These are phyloP conservation scores for Camelus bactrianus DNA, from an alignment of 2,113 vertebrate genomes.

Conservation along the genomic window DNA sequence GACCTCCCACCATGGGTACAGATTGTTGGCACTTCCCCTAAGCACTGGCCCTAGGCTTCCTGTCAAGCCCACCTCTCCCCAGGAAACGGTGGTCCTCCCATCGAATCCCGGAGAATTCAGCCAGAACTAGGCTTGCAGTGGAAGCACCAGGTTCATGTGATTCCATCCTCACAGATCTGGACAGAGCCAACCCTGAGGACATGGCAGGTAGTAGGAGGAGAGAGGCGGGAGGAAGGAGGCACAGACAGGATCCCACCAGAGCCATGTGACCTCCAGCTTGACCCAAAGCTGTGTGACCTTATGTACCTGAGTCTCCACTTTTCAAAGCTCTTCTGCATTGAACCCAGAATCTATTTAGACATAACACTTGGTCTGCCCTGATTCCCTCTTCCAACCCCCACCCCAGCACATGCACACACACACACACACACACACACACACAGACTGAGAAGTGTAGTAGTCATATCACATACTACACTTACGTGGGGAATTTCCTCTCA, in stretches of 20 bases:
- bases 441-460: not conserved
- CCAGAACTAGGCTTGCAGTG: not conserved
- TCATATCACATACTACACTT: not conserved
- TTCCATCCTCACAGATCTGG: not conserved
- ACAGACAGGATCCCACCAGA: not conserved
- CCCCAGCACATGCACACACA: not conserved
- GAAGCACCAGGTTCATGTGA: not conserved
- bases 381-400: not conserved
- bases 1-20: fast-evolving
- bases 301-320: not conserved
- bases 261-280: not conserved
- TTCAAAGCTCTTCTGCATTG: not conserved
- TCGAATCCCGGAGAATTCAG: not conserved
- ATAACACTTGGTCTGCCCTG: not conserved
- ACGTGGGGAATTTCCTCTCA: not conserved
- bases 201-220: fast-evolving
- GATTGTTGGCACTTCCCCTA: slow-evolving; percentile 64
- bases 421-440: not conserved
- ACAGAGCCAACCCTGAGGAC: not conserved
- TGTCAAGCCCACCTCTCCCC: not conserved
- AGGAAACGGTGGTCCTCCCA: slow-evolving; percentile 49
- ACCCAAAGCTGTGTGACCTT: not conserved
- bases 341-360: not conserved
- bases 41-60: slow-evolving; percentile 47
- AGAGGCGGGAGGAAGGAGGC: fast-evolving